Conservation (phyloP, 1,140 invertebrate genomes). For the Eurosta solidaginis region DNA sequence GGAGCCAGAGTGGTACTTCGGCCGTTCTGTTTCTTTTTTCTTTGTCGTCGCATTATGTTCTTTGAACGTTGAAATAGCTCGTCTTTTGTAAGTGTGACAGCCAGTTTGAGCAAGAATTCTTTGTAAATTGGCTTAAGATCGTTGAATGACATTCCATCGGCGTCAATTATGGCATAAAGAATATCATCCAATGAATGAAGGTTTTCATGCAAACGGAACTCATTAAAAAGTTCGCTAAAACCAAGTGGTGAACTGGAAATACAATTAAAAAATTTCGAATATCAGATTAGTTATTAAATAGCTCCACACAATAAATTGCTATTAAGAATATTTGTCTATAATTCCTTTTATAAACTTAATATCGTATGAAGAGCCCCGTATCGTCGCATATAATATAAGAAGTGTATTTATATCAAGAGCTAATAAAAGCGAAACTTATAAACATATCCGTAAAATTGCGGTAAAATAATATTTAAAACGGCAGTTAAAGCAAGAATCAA, state of each 20-base stretch:
- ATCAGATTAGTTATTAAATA: slow-evolving; percentile 44
- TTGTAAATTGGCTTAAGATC: slow-evolving; percentile 88
- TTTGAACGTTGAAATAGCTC: slow-evolving; percentile 88
- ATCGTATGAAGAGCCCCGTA: no score
- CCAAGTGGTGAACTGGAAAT: slow-evolving; percentile 73
- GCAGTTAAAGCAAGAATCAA: no score
- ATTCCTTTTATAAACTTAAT: no score
- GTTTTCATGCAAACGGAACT: slow-evolving; percentile 82
- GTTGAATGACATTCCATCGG: slow-evolving; percentile 90
- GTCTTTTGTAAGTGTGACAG: slow-evolving; percentile 85
- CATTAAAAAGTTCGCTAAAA: slow-evolving; percentile 81
- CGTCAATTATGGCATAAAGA: slow-evolving; percentile 82
- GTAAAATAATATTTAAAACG: no score
- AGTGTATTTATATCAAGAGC: no score
- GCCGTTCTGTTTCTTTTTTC: slow-evolving; percentile 66
- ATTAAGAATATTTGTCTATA: no score
- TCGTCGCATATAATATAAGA: no score
- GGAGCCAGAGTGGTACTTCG: slow-evolving; percentile 57
- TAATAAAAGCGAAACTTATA: no score
- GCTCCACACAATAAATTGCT: slow-evolving; percentile 46
- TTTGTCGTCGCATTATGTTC: slow-evolving; percentile 83
- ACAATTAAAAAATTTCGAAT: slow-evolving; percentile 47
- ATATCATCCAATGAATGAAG: slow-evolving; percentile 86
- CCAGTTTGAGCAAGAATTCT: slow-evolving; percentile 83
- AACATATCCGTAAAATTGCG: no score